Percentiles rank a stretch among this genome's conserved stretches.
These are phyloP conservation scores for Asarcornis scutulata DNA, from an alignment of 2,113 vertebrate species.

Conservation along the genomic window DNA sequence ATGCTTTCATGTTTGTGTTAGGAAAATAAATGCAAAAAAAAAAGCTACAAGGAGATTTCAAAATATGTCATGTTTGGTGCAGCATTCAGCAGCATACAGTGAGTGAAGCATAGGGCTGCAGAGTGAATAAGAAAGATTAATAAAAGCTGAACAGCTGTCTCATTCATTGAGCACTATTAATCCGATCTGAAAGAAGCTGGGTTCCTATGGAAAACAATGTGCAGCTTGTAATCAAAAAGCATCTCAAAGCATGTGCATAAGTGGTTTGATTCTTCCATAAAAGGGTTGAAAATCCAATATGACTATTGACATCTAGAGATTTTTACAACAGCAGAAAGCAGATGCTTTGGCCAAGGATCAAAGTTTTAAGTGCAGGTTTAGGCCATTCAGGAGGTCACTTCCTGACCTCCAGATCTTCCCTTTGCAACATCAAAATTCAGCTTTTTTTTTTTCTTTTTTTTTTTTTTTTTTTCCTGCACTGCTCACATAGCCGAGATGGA, in stretches of 20 bases:
- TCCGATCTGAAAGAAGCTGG: not conserved
- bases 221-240: not conserved
- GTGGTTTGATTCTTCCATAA: not conserved
- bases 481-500: not conserved
- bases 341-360: not conserved
- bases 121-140: not conserved
- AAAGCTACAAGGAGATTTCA: not conserved
- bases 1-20: fast-evolving
- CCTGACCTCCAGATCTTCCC: not conserved
- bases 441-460: too few species aligned
- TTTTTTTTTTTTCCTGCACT: too few species aligned
- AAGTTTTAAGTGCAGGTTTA: not conserved
- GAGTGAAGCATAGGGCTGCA: not conserved
- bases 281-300: not conserved
- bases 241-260: not conserved
- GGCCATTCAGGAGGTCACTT: not conserved
- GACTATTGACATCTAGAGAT: not conserved
- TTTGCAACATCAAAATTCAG: not conserved
- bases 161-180: not conserved
- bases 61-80: not conserved
- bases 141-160: not conserved
- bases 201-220: not conserved
- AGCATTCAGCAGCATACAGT: not conserved
- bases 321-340: not conserved
- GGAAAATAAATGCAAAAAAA: not conserved